These are phyloP conservation scores for Thereva nobilitata DNA, from an alignment of 2,888 invertebrate genomes.

Conservation along the genomic window DNA sequence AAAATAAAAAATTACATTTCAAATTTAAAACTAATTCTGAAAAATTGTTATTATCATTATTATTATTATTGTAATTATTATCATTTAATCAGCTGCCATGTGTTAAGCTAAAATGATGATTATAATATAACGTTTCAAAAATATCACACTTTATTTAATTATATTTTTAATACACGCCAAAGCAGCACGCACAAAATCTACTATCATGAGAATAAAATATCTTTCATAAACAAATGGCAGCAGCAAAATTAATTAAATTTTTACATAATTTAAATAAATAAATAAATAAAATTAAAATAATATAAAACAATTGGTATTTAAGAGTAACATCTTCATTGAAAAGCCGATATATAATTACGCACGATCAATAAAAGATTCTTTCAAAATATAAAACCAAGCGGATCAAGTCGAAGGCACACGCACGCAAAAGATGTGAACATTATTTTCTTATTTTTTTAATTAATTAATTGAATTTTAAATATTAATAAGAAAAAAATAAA, in stretches of 20 bases:
- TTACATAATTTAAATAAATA: not conserved
- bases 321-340: not conserved
- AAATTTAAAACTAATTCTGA: not conserved
- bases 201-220: not conserved
- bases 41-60: conserved; percentile 20
- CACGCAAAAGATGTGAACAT: conserved; percentile 25
- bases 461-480: too few species aligned
- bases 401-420: conserved; percentile 31
- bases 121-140: not conserved
- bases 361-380: too few species aligned
- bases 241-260: not conserved
- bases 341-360: too few species aligned
- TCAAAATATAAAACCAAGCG: conserved; percentile 23
- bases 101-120: conserved; percentile 14
- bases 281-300: conserved; percentile 12
- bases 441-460: too few species aligned
- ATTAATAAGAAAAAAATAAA: too few species aligned
- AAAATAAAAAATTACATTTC: too few species aligned
- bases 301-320: conserved; percentile 3
- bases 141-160: conserved; percentile 16
- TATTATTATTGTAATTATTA: conserved; percentile 19
- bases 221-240: conserved; percentile 16
- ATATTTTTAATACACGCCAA: conserved; percentile 21
- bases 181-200: conserved; percentile 14
- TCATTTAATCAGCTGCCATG: conserved; percentile 14